Conservation (phyloP, 2,113 vertebrate genomes). For the Chionomys nivalis region DNA sequence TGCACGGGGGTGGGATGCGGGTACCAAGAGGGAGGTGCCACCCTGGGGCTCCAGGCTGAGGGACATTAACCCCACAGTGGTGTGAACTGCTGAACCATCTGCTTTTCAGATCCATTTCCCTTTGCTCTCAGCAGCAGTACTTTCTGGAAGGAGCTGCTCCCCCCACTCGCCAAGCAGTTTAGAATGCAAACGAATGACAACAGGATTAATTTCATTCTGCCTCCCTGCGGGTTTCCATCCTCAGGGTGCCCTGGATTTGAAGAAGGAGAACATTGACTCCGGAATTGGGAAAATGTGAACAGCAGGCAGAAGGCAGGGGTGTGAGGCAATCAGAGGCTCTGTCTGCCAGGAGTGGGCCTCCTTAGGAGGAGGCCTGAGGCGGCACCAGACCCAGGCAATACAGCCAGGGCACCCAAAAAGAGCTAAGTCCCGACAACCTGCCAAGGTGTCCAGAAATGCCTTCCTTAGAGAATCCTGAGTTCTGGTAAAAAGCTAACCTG, state of each 20-base stretch:
- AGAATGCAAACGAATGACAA: constrained; percentile 35
- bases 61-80: not conserved
- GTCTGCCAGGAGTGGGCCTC: not conserved
- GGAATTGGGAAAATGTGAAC: constrained; percentile 59
- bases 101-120: constrained; percentile 41
- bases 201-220: constrained; percentile 37
- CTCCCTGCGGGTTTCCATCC: constrained; percentile 50
- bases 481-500: not conserved
- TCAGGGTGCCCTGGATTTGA: constrained; percentile 55
- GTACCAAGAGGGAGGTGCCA: not conserved
- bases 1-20: not conserved
- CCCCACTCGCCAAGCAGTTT: constrained; percentile 53
- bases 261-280: not conserved
- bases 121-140: not conserved
- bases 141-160: not conserved
- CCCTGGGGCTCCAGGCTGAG: not conserved
- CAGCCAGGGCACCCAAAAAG: fast-evolving
- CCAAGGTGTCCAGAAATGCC: not conserved
- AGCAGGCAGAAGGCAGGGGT: constrained; percentile 41
- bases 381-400: not conserved
- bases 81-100: not conserved
- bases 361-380: not conserved
- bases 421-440: not conserved
- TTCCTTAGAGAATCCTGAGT: not conserved
- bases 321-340: not conserved